Evolutionary conservation across 2,113 vertebrate species (phyloP), one percentile per base, ranked within the genome.

Genomic region (Etheostoma spectabile): DNA sequence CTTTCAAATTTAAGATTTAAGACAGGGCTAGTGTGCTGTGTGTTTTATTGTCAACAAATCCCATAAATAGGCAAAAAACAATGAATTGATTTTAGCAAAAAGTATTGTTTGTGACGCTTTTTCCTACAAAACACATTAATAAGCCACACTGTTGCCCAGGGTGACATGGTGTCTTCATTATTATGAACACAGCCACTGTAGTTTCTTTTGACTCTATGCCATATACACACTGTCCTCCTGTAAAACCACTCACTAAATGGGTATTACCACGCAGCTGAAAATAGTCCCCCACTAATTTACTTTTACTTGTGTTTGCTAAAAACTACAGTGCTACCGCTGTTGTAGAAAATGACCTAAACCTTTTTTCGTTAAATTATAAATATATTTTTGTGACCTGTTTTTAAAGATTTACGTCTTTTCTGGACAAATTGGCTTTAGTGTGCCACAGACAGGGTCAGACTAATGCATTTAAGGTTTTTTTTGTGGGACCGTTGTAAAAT

Each of bases 331-430:
- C 15, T 33, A 38, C 14, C 64, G 11, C 24, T 33, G n/a, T 59
- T 52, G 8, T 12, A 35, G 16, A 46, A 53, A 49, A 61, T 52
- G 15, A 45, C 5, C 5, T 19, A 52, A 12, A 19, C 16, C 15
- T 48, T 53, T 45, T 15, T 30, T 30, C 14, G 45, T 57, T 21
- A 38, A 38, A 35, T 10, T 53, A n/a, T 5, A 48, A 48, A 18
- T 27, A 42, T 46, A 51, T 52, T 52, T 61, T 53, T 42, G n/a
- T 67, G 55, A 67, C 46, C 16, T n/a, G n/a, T 55, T 74, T 66
- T 46, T 45, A 57, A 69, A 68, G 19, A 75, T 51, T 35, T 16
- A 73, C 1, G 0, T 59, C 6, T 14, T 72, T 22, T 30, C 16
- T 21, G 10, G 38, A 53, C 14, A 42, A n/a, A 74, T 5, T 74